Conservation (phyloP, 2,888 invertebrate species). For the Euplagia quadripunctaria region DNA sequence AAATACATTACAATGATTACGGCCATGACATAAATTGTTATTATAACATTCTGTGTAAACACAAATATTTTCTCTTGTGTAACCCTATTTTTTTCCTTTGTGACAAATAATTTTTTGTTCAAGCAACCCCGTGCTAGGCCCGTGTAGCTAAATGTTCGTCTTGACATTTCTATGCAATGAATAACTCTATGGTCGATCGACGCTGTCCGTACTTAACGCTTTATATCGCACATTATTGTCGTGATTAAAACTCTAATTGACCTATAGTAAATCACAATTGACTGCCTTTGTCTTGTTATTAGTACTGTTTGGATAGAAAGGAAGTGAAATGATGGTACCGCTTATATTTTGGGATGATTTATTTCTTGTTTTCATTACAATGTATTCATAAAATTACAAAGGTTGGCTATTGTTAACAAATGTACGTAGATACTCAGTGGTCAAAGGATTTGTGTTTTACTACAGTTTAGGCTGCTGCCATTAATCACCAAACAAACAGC, state of each 20-base stretch:
- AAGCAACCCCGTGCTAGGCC: not conserved
- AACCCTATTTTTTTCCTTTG: no score
- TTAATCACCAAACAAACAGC: not conserved
- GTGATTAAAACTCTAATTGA: slow-evolving; percentile 87
- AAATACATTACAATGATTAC: not conserved
- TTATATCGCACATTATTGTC: slow-evolving; percentile 83
- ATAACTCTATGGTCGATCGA: slow-evolving; percentile 65
- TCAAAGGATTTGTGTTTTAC: no score
- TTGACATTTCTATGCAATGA: slow-evolving; percentile 29
- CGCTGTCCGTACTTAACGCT: slow-evolving; percentile 79
- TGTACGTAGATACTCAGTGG: not conserved
- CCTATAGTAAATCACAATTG: slow-evolving; percentile 85
- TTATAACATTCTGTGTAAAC: not conserved
- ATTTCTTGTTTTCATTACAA: slow-evolving; percentile 14
- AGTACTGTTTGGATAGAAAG: slow-evolving; percentile 61
- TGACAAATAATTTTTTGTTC: not conserved
- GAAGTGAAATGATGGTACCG: slow-evolving; percentile 37
- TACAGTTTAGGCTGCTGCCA: not conserved
- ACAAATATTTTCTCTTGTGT: not conserved
- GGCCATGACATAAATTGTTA: not conserved
- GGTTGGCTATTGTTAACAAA: not conserved
- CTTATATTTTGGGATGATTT: slow-evolving; percentile 22
- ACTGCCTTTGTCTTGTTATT: slow-evolving; percentile 71
- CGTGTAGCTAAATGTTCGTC: not conserved
- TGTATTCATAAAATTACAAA: not conserved